These are phyloP conservation scores for Lanius ludovicianus DNA, from an alignment of 2,113 vertebrate species.

Conservation along the genomic window DNA sequence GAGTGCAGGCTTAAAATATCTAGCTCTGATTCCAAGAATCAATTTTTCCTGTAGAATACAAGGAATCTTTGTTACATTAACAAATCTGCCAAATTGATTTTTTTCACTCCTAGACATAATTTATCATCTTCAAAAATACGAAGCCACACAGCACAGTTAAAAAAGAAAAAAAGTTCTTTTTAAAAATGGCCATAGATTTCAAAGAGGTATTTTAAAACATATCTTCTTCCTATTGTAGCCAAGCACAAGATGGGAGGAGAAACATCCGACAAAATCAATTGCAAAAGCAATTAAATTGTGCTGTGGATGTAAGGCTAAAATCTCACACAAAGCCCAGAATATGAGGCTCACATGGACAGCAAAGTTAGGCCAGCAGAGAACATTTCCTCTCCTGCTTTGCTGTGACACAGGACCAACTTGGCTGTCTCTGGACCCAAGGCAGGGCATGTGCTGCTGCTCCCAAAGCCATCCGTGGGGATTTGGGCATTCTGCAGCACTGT, in stretches of 20 bases:
- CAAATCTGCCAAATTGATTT: not conserved
- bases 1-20: not conserved
- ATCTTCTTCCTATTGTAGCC: not conserved
- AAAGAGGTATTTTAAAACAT: not conserved
- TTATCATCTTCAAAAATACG: not conserved
- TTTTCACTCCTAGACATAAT: not conserved
- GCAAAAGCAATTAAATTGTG: not conserved
- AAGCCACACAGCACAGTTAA: not conserved
- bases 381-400: not conserved
- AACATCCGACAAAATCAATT: not conserved
- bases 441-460: not conserved
- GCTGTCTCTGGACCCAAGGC: not conserved
- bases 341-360: not conserved
- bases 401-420: not conserved
- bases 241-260: not conserved
- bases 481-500: not conserved
- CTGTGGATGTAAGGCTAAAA: not conserved
- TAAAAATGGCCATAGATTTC: not conserved
- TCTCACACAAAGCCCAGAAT: not conserved
- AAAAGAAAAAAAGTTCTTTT: not conserved
- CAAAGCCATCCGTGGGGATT: rapidly evolving
- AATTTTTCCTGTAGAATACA: not conserved
- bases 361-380: not conserved
- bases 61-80: not conserved
- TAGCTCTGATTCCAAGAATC: not conserved